These are phyloP conservation scores for Elysia chlorotica DNA, from an alignment of 1,140 invertebrate genomes.

Conservation along the genomic window DNA sequence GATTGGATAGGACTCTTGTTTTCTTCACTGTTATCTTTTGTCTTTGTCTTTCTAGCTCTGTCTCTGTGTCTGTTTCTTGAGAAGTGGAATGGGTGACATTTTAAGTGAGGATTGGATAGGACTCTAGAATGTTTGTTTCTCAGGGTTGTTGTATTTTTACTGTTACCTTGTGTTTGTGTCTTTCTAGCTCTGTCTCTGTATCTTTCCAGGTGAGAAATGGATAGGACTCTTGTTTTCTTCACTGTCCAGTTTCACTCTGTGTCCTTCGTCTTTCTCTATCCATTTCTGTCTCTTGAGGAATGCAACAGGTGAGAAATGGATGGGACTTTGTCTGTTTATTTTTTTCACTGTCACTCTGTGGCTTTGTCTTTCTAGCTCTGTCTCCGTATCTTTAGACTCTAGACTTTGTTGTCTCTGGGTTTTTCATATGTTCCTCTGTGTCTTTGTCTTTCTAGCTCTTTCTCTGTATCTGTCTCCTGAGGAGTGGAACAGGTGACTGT, in stretches of 20 bases:
- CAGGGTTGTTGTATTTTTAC: too few relatives aligned
- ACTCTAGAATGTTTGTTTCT: too few relatives aligned
- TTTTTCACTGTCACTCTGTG: constrained; percentile 69
- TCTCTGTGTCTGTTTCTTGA: too few relatives aligned
- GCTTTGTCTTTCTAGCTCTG: not conserved
- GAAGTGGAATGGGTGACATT: too few relatives aligned
- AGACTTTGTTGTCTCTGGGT: not conserved
- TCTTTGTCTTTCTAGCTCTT: not conserved
- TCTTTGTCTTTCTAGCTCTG: too few relatives aligned
- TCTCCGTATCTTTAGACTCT: not conserved
- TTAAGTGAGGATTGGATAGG: too few relatives aligned
- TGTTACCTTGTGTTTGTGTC: too few relatives aligned
- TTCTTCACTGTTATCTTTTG: too few relatives aligned
- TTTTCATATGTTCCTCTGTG: not conserved
- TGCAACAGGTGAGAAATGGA: constrained; percentile 88
- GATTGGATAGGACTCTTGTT: too few relatives aligned
- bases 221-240: not conserved
- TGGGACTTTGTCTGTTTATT: constrained; percentile 97
- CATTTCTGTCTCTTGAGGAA: constrained; percentile 89
- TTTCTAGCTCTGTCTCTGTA: constrained; percentile 61
- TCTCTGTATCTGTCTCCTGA: not conserved
- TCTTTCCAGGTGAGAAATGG: not conserved
- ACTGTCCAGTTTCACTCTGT: constrained; percentile 76
- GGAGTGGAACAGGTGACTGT: not conserved
- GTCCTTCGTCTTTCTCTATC: constrained; percentile 88